Base-by-base conservation (phyloP, 2,888 invertebrate genomes). In the Adela reaumurella region DNA sequence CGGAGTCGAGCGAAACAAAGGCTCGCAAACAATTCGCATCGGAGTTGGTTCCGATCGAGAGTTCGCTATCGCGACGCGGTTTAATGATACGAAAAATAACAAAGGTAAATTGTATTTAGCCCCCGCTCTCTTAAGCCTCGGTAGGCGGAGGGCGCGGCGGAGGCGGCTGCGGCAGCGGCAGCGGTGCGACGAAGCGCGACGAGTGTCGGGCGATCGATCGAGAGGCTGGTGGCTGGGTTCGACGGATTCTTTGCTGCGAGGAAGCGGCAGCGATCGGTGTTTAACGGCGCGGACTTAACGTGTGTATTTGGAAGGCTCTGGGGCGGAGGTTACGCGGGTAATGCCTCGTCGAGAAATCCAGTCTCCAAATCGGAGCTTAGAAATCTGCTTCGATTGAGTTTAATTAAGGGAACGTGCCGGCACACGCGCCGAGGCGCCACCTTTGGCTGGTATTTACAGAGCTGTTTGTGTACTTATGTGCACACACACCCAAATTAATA, bases 31-130 rank as follows among this genome's bases (percentile, higher is more conserved):
- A 78, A 77, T 77, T 76, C 76, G 65, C 71, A 74, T 74, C 64
- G 72, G 66, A 72, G 76, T 72, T 76, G 74, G 74, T 73, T 66
- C 73, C 74, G 74, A 73, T 74, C 73, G 63, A 72, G 70, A 71
- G 70, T 72, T 73, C 67, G 68, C 68, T 74, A 76, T 76, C 74
- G 73, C 74, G 69, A 74, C 76, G 74, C 73, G 76, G 74, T 77
- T 78, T 76, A 78, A 78, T 78, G 78, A 78, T 74, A 77, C 77
- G 78, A 78, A 77, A 78, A 78, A 78, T 78, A 78, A 78, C 78
- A 77, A 76, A 77, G 77, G 78, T 76, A 77, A 78, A 78, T 78
- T 78, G 77, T 77, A 77, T 77, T 77, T 73, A 76, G 70, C 69
- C 67, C 61, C 65, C 64, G 62, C 63, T 68, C 35, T 35, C 35